phyloP scores from a whole-genome alignment of 64 coral and sea anemone genomes.

The Montipora capricornis region DNA sequence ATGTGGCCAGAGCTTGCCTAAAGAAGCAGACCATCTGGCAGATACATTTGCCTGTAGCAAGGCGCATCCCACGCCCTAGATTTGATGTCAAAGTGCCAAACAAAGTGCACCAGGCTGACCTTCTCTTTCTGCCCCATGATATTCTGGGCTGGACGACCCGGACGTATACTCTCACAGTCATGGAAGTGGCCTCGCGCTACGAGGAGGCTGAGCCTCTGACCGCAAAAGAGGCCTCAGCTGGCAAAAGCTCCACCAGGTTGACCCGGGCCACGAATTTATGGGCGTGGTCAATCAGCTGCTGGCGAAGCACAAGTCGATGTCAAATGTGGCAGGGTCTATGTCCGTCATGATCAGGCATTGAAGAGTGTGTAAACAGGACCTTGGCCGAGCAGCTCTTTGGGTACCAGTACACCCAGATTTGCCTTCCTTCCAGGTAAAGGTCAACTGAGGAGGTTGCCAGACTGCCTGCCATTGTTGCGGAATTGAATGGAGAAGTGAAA shows the following conservation, averaged over 20 bases:
- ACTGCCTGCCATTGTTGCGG: background rate
- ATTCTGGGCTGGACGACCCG: too few species aligned
- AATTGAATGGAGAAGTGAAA: slow-evolving; percentile 2
- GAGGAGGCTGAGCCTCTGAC: too few species aligned
- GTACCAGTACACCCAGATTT: background rate
- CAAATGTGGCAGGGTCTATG: slow-evolving; percentile 1
- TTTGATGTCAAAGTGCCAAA: slow-evolving; percentile 10
- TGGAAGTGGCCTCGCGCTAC: too few species aligned
- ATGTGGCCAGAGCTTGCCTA: background rate
- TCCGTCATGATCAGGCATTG: slow-evolving; percentile 52
- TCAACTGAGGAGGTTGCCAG: slow-evolving; percentile 7
- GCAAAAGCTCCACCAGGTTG: slow-evolving; percentile 19
- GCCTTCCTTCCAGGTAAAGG: background rate
- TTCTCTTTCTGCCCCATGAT: too few species aligned
- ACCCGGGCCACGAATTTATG: slow-evolving; percentile 51
- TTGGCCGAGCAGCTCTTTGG: background rate
- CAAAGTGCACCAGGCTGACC: too few species aligned
- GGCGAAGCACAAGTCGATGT: background rate
- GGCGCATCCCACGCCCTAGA: slow-evolving; percentile 7
- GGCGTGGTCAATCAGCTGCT: slow-evolving; percentile 35
- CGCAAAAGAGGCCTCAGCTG: background rate
- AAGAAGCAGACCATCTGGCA: slow-evolving; percentile 47
- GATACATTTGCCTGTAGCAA: slow-evolving; percentile 5
- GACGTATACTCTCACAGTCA: too few species aligned
- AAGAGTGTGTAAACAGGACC: slow-evolving; percentile 21